These are phyloP conservation scores for Ptychodera flava DNA, from an alignment of 35 echinoderm and acorn worm species.

Conservation along the genomic window DNA sequence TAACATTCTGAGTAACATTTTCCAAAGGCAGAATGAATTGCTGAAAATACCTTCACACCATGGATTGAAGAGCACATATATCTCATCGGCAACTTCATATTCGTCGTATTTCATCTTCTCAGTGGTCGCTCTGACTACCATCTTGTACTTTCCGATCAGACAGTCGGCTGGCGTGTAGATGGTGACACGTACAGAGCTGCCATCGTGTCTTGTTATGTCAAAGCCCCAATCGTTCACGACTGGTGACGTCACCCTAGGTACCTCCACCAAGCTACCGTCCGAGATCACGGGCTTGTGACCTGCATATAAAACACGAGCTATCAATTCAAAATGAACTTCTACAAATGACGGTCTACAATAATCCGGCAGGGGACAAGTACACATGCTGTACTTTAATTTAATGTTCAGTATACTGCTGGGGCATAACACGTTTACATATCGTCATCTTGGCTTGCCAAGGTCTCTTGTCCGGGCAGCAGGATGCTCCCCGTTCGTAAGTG, in stretches of 20 bases:
- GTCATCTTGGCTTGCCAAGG: too few relatives aligned
- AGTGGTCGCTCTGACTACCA: conserved; percentile 45
- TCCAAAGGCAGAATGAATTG: too few relatives aligned
- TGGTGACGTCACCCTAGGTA: neutral
- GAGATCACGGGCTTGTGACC: neutral
- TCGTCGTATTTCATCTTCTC: conserved; percentile 28
- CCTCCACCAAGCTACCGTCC: neutral
- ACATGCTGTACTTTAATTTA: too few relatives aligned
- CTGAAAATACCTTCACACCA: conserved; percentile 95
- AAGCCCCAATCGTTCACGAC: conserved; percentile 55
- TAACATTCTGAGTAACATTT: too few relatives aligned
- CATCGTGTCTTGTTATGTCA: conserved; percentile 36
- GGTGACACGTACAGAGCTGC: conserved; percentile 39
- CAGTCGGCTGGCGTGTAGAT: conserved; percentile 54
- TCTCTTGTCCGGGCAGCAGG: too few relatives aligned
- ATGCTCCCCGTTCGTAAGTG: too few relatives aligned
- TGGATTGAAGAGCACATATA: conserved; percentile 83
- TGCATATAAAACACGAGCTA: too few relatives aligned
- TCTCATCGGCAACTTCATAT: conserved; percentile 53
- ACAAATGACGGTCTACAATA: too few relatives aligned
- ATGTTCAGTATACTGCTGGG: too few relatives aligned
- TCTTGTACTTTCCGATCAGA: conserved; percentile 53
- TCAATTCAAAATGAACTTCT: too few relatives aligned
- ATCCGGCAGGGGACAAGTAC: too few relatives aligned
- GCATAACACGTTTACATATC: too few relatives aligned